Evolutionary conservation across 2,113 vertebrate species (phyloP).

Genomic region (Xiphorhynchus elegans): DNA sequence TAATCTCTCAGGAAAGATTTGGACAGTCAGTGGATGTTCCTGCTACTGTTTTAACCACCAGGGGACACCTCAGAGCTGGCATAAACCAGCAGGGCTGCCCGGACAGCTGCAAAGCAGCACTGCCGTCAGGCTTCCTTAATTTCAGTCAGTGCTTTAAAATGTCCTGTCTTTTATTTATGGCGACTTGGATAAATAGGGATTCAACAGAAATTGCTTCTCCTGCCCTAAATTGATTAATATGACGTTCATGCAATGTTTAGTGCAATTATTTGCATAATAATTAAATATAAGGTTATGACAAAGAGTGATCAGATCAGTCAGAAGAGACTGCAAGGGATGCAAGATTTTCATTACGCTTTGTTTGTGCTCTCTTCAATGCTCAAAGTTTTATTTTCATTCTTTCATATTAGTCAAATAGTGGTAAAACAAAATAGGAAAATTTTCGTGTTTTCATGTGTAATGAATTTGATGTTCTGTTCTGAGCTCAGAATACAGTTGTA

Average conservation of each 20-base stretch:
- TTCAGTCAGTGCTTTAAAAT: not conserved
- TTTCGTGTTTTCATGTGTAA: not conserved
- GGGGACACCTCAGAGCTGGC: conserved; percentile 12
- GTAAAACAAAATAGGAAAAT: not conserved
- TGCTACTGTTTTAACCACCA: not conserved
- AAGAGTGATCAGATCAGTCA: not conserved
- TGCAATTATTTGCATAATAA: not conserved
- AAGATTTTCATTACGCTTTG: not conserved
- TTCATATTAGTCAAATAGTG: not conserved
- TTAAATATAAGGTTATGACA: not conserved
- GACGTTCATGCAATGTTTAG: not conserved
- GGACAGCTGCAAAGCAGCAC: not conserved
- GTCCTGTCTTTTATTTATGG: not conserved
- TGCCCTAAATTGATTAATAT: not conserved
- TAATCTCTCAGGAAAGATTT: not conserved
- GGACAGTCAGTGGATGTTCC: not conserved
- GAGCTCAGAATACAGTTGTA: not conserved
- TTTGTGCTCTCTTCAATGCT: not conserved
- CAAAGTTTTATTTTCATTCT: not conserved
- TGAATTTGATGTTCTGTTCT: not conserved
- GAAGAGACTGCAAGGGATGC: not conserved
- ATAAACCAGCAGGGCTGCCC: accelerated
- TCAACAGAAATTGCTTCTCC: not conserved
- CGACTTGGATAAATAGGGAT: not conserved
- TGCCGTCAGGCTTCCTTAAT: not conserved